Base-by-base conservation (phyloP, 1,140 invertebrate species). In the Cydia strobilella region DNA sequence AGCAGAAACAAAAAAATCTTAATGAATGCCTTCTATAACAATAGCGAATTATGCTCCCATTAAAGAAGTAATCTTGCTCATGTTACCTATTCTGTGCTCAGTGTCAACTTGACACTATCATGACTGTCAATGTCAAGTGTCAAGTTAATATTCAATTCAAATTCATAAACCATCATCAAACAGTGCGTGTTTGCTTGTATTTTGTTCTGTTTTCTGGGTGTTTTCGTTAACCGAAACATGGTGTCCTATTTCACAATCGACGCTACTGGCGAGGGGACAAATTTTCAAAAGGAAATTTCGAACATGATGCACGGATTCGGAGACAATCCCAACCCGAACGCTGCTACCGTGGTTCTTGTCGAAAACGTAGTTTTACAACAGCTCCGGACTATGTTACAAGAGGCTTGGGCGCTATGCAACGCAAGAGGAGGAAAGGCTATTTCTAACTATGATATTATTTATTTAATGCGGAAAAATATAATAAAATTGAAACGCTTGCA, bases 261-360 rank as follows among this genome's bases (percentile, higher is more conserved):
- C 23, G 81, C 80, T 39, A 82, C 83, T 0, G 84, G 84, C 3
- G 89, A 90, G 77, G 79, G 75, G 0, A 86, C 89, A 1, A 93
- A 93, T 42, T 94, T 93, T 83, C 93, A 90, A 79, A 94, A 94
- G 84, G 94, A 95, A 84, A 95, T 96, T 77, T 95, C 95, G 20
- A 93, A 94, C 76, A 96, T 96, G 95, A 95, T 96, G 95, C 95
- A 95, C 86, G 95, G 95, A 20, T 95, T 96, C 86, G 96, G 96
- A n/a, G 96, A 96, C 81, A 94, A 94, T 84, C 93, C 94, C 23
- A 94, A 94, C 72, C 95, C 95, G 3, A 94, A 95, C 74, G 91
- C 94, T 13, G 95, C 95, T 75, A 95, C 95, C 18, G 95, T 96
- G 2, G 87, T 93, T n/a, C 82, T 96, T 45, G 94, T 96, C 0